Conservation (phyloP, 2,888 invertebrate genomes). For the Meloe dianella region DNA sequence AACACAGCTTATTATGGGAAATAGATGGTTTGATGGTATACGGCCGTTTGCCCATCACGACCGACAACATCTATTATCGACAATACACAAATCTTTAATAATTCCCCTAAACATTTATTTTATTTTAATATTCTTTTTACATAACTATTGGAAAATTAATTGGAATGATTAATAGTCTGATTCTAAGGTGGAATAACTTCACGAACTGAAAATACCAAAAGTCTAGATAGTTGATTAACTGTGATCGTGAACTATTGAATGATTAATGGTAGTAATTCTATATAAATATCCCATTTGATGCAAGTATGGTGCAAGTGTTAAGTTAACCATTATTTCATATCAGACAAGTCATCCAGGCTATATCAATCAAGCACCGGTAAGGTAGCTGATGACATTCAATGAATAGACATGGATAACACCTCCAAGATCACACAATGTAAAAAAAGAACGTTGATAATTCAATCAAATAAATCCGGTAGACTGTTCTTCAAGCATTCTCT, state of each 20-base stretch:
- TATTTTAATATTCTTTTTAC: background rate
- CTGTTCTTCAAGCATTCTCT: background rate
- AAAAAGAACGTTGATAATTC: constrained; percentile 28
- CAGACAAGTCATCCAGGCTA: constrained; percentile 33
- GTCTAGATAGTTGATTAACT: constrained; percentile 7
- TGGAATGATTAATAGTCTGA: background rate
- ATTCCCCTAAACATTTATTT: background rate
- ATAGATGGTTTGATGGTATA: constrained; percentile 29
- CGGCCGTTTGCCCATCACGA: constrained; percentile 23
- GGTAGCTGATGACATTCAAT: constrained; percentile 36
- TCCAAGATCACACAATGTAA: constrained; percentile 22
- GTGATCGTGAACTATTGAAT: constrained; percentile 26
- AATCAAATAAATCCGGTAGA: constrained; percentile 21
- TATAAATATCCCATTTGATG: constrained; percentile 34
- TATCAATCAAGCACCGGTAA: constrained; percentile 40
- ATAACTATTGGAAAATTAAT: background rate
- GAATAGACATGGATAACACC: constrained; percentile 31
- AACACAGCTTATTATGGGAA: constrained; percentile 45
- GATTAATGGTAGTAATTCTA: constrained; percentile 40
- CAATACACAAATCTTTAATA: background rate
- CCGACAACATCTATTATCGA: background rate
- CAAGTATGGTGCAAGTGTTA: constrained; percentile 18
- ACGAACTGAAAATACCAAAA: background rate
- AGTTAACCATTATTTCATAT: background rate
- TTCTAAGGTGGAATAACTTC: background rate